Evolutionary conservation across 2,797 vertebrate genomes (phyloP), one percentile per base, ranked within the genome.

Genomic region (Coreius guichenoti): DNA sequence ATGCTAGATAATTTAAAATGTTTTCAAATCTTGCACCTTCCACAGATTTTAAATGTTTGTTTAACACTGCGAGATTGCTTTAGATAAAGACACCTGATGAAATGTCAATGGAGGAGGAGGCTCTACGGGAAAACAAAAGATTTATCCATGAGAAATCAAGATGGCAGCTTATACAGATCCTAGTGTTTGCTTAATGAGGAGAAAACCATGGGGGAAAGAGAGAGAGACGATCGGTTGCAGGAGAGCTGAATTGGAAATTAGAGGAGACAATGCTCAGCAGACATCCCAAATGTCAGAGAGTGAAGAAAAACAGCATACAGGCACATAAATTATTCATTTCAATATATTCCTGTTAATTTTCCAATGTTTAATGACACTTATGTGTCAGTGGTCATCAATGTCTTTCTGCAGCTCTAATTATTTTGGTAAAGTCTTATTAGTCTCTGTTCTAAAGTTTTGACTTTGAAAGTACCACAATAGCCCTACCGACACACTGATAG

Each of bases 141-240:
- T 87, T 89, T 90, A 88, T 92, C 88, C 85, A 63, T 68, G 77
- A 89, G 88, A 87, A 89, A 85, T 86, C 83, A 73, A 81, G 88
- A 89, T 80, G 85, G 82, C 82, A 88, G 88, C 86, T 88, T 86
- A 86, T 81, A 54, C 70, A 78, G 82, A 86, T 84, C 84, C 81
- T 82, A 80, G 84, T 82, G 86, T 89, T 86, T 89, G 86, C 74
- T 87, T 87, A 89, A 89, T 87, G 86, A 89, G 86, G 61, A 89
- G 84, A 84, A 86, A 88, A 82, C 79, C 84, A 75, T 65, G 31
- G 73, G 85, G 87, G 85, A 83, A 85, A 75, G 75, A 83, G 39
- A 83, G 47, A 58, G 43, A 83, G 74, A 80, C 23, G 21, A 73
- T 74, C 47, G 54, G 63, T 61, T 85, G 82, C 79, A 82, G 79